Conservation (phyloP, 2,113 vertebrate species). For the Myrmecophaga tridactyla region DNA sequence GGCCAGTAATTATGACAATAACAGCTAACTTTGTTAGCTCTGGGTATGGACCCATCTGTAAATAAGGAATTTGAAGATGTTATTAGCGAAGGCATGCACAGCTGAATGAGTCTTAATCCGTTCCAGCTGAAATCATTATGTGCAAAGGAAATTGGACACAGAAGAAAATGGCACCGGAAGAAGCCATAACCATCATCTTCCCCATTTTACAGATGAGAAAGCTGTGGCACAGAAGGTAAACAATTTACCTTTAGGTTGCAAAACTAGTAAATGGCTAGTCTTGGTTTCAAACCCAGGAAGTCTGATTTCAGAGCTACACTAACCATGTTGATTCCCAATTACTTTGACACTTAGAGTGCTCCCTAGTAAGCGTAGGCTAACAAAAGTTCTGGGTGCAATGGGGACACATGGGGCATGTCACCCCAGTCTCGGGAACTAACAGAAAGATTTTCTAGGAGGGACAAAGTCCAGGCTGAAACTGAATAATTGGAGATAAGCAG, state of each 20-base stretch:
- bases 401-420: rapidly evolving
- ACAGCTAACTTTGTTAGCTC: background rate
- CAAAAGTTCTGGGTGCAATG: background rate
- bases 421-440: background rate
- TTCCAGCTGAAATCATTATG: too few species aligned
- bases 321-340: background rate
- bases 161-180: too few species aligned
- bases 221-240: background rate
- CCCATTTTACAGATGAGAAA: background rate
- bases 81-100: too few species aligned
- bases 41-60: too few species aligned
- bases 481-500: background rate
- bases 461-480: background rate
- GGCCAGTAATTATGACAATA: background rate
- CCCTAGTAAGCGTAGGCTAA: background rate
- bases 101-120: too few species aligned
- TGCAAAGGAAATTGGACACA: too few species aligned
- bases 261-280: background rate
- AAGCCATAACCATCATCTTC: background rate
- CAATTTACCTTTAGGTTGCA: background rate
- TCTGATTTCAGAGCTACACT: background rate
- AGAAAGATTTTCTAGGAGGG: background rate
- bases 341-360: background rate
- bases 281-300: background rate
- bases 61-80: too few species aligned